Conservation (phyloP, 2,797 vertebrate genomes). For the Fringilla coelebs region DNA sequence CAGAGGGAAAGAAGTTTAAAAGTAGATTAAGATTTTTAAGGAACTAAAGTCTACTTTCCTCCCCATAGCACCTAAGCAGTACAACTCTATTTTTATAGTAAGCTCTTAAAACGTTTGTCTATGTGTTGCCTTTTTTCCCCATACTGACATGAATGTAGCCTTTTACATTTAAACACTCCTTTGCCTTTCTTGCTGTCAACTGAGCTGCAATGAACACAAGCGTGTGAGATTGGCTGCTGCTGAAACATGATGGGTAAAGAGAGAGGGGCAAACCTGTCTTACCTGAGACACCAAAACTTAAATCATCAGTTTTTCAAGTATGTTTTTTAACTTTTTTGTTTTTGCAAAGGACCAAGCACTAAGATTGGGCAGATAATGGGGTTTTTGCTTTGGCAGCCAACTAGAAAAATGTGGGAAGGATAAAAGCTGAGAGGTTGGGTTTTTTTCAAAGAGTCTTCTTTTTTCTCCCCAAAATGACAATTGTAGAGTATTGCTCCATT, state of each 20-base stretch:
- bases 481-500: not conserved
- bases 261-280: not conserved
- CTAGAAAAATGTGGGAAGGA: not conserved
- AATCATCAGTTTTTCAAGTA: not conserved
- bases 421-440: not conserved
- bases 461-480: not conserved
- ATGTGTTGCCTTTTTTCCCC: not conserved
- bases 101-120: not conserved
- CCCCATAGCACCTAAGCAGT: not conserved
- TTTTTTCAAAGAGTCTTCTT: not conserved
- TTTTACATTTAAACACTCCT: not conserved
- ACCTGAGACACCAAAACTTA: not conserved
- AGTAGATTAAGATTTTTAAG: not conserved
- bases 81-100: not conserved
- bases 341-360: not conserved
- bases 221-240: not conserved
- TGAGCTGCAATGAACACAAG: not conserved
- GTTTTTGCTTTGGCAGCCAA: not conserved
- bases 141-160: not conserved
- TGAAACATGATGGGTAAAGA: not conserved
- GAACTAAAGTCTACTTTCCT: not conserved
- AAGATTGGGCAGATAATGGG: not conserved
- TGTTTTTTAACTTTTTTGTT: not conserved
- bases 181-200: not conserved
- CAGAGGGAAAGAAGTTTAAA: not conserved